Conservation (phyloP, 2,797 vertebrate genomes). For the Melanotaenia nigrans region DNA sequence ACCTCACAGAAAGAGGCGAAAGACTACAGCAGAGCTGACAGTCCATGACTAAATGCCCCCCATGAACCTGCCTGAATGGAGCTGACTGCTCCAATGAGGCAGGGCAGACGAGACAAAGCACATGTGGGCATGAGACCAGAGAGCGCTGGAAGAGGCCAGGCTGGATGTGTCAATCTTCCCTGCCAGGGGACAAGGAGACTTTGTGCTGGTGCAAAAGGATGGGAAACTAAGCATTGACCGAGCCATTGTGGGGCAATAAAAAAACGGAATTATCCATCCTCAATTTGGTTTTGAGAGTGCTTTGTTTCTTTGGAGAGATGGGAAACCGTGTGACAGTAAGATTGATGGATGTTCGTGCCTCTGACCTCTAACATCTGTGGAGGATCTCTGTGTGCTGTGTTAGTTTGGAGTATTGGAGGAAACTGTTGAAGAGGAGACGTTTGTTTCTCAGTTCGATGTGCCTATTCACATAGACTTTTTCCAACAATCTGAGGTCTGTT, state of each 20-base stretch:
- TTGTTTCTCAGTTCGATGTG: slow-evolving; percentile 38
- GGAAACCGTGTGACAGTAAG: slow-evolving; percentile 69
- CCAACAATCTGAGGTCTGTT: slow-evolving; percentile 32
- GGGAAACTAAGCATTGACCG: slow-evolving; percentile 56
- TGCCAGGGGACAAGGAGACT: slow-evolving; percentile 58
- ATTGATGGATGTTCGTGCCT: slow-evolving; percentile 74
- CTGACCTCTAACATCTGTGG: slow-evolving; percentile 61
- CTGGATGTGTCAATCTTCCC: slow-evolving; percentile 70
- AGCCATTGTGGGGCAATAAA: slow-evolving; percentile 42
- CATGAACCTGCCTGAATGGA: slow-evolving; percentile 70
- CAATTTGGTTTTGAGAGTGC: slow-evolving; percentile 59
- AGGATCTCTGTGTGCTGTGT: slow-evolving; percentile 49
- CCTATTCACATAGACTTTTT: slow-evolving; percentile 33
- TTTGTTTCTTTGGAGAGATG: slow-evolving; percentile 65
- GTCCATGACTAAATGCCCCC: slow-evolving; percentile 79
- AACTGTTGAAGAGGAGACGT: slow-evolving; percentile 44
- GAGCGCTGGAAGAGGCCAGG: slow-evolving; percentile 56
- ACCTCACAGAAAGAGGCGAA: slow-evolving; percentile 63
- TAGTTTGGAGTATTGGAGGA: slow-evolving; percentile 37
- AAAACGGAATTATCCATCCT: slow-evolving; percentile 69
- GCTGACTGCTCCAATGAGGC: slow-evolving; percentile 76
- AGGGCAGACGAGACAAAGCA: slow-evolving; percentile 66
- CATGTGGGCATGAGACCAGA: slow-evolving; percentile 52
- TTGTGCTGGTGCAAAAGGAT: slow-evolving; percentile 61
- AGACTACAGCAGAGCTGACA: slow-evolving; percentile 78